A percentile compares a stretch with the other conserved stretches of the same genome.
These are phyloP conservation scores for Xestia sexstrigata DNA, from an alignment of 2,888 invertebrate genomes.

Conservation along the genomic window DNA sequence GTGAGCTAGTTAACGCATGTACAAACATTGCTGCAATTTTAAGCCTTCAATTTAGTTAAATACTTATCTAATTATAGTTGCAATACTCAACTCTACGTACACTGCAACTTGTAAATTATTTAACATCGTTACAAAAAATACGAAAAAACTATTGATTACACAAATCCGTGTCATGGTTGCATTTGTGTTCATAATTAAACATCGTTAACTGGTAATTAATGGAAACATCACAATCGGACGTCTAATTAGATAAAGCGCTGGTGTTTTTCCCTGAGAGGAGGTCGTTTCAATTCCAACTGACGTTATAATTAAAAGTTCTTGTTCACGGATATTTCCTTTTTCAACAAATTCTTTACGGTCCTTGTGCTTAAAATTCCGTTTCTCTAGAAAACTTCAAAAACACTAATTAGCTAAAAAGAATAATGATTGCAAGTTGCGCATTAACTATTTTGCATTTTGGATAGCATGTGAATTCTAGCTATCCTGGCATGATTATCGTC, in stretches of 20 bases:
- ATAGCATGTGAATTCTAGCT: constrained; percentile 13
- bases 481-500: neutral
- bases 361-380: constrained; percentile 44
- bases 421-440: constrained; percentile 6
- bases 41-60: neutral
- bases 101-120: constrained; percentile 8
- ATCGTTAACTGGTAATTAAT: constrained; percentile 54
- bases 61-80: neutral
- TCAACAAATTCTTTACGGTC: constrained; percentile 43
- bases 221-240: constrained; percentile 52
- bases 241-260: constrained; percentile 55
- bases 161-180: constrained; percentile 62
- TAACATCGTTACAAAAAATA: constrained; percentile 8
- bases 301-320: constrained; percentile 53
- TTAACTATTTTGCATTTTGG: constrained; percentile 29
- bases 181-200: constrained; percentile 51
- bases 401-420: constrained; percentile 36
- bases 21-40: neutral
- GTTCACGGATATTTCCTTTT: constrained; percentile 54
- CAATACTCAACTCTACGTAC: constrained; percentile 9
- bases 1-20: constrained; percentile 1
- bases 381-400: constrained; percentile 36
- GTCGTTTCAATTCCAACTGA: constrained; percentile 45
- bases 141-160: constrained; percentile 36
- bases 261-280: constrained; percentile 49